Evolutionary conservation across 2,113 vertebrate genomes (phyloP).

Genomic region (Bos indicus): DNA sequence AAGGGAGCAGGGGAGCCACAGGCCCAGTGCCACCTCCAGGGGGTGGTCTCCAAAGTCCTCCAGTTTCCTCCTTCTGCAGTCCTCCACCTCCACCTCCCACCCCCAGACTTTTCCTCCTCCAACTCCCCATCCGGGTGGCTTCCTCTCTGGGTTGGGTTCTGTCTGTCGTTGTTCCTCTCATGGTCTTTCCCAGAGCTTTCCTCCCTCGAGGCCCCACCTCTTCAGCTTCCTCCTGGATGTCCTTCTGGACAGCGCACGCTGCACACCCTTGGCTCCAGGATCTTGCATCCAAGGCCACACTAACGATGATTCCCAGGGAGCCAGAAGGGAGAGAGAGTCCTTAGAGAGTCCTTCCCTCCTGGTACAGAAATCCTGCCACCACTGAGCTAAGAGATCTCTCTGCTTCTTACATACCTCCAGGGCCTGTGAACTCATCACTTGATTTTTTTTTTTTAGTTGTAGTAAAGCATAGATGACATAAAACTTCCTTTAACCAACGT

Average conservation of each 20-base stretch:
- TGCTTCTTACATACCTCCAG: background rate
- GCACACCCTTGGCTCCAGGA: background rate
- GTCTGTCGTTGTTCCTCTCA: background rate
- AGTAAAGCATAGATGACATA: background rate
- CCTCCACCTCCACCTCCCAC: background rate
- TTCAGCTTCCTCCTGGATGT: background rate
- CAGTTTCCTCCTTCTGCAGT: background rate
- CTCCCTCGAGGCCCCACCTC: background rate
- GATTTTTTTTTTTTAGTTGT: background rate
- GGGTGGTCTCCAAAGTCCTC: background rate
- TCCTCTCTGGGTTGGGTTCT: background rate
- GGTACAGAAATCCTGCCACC: background rate
- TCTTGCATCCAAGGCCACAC: background rate
- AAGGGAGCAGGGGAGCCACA: background rate
- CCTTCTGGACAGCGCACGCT: rapidly evolving
- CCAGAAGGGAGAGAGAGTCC: background rate
- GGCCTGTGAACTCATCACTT: background rate
- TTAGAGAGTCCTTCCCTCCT: background rate
- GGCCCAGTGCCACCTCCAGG: background rate
- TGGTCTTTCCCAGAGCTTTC: background rate
- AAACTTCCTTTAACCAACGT: background rate
- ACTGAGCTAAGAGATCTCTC: background rate
- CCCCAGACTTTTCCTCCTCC: background rate
- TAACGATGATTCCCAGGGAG: background rate
- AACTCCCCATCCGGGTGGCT: background rate